Evolutionary conservation across 2,888 invertebrate species (phyloP), one percentile per base, ranked within the genome.

Genomic region (Dryocosmus kuriphilus): DNA sequence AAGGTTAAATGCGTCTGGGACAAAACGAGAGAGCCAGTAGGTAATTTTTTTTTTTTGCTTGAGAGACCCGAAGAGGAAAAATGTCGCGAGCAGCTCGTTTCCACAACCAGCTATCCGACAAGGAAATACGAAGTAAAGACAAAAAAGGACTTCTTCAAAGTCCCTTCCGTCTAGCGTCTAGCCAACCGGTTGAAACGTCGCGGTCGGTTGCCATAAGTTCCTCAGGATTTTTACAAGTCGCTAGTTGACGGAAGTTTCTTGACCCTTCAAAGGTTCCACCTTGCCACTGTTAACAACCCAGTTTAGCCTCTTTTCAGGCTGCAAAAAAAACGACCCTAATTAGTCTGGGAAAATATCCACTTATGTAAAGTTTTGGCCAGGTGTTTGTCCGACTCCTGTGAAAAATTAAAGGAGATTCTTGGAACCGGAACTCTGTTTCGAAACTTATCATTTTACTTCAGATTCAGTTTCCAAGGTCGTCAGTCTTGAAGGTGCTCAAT

Each of bases 71-170:
- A 71, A 51, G 71, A 71, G 71, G 71, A 51, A 71, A 71, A 71
- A 19, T 71, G 71, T 71, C 71, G 46, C 46, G 46, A 51, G 27
- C 71, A 71, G 71, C 30, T 71, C 71, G 71, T 32, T 62, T 62
- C 62, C 62, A 62, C 62, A 19, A 32, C 1, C 51, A 71, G 46
- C 71, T 46, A 67, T 41, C 46, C 27, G 67, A 46, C 67, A 46
- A 71, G 71, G 71, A 71, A 71, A 71, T 71, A 8, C 46, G 71
- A 71, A 71, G 27, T 30, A 71, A 30, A 41, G 46, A 51, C 46
- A 71, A 71, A 71, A 71, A 71, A 71, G 71, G 71, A 71, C 46
- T 71, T 71, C 71, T 71, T 71, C 51, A 71, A 71, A 71, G 71
- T 51, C 46, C 71, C 71, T 71, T 71, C 46, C 51, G 71, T 71